Evolutionary conservation across 2,888 invertebrate species (phyloP).

Genomic region (Agrotis clavis): DNA sequence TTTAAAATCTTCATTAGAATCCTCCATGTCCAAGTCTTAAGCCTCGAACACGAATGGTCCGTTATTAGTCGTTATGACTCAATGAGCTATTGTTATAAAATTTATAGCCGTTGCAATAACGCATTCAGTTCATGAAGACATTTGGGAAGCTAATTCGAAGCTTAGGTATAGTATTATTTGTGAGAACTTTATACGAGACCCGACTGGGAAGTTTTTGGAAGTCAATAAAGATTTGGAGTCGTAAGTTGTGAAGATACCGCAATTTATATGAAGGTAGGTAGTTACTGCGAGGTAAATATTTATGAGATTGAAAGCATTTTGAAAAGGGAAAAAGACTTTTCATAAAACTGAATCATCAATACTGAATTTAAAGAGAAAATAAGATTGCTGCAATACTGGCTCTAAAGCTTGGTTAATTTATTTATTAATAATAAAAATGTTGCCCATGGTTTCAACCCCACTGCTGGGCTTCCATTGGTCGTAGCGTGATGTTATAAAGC

Average conservation of each 20-base stretch:
- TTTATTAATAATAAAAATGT: too few species aligned
- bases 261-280: background rate
- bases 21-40: background rate
- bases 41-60: background rate
- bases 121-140: slow-evolving; percentile 49
- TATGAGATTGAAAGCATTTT: background rate
- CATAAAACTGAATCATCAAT: background rate
- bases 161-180: slow-evolving; percentile 18
- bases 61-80: slow-evolving; percentile 16
- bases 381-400: too few species aligned
- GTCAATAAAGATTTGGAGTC: background rate
- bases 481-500: too few species aligned
- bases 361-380: too few species aligned
- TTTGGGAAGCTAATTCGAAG: slow-evolving; percentile 59
- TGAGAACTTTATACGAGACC: slow-evolving; percentile 66
- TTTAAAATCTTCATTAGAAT: slow-evolving; percentile 7
- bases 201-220: slow-evolving; percentile 26
- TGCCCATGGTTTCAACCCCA: too few species aligned
- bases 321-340: background rate
- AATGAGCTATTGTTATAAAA: slow-evolving; percentile 55
- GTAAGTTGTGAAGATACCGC: background rate
- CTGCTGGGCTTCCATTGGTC: too few species aligned
- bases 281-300: background rate
- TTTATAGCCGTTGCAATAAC: slow-evolving; percentile 39
- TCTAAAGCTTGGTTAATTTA: too few species aligned